A percentile compares a stretch with the other conserved stretches of the same genome.
Conservation (phyloP, 2,113 vertebrate species). For the Bubo bubo region DNA sequence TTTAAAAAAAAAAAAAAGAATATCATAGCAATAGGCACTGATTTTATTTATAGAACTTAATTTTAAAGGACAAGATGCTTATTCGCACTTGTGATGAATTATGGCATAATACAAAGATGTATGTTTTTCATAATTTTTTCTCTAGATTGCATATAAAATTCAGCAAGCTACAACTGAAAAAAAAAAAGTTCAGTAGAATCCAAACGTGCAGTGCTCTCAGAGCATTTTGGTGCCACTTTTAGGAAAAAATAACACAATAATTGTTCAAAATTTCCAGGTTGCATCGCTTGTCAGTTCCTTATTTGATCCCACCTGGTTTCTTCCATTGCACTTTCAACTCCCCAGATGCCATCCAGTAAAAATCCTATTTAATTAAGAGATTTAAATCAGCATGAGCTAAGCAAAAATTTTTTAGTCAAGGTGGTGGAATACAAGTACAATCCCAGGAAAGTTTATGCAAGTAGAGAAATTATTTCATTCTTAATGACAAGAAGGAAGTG, state of each 20-base stretch:
- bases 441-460: neutral
- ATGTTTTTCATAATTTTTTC: neutral
- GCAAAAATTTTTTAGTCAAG: neutral
- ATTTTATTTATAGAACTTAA: neutral
- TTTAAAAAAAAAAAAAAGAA: neutral
- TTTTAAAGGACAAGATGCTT: neutral
- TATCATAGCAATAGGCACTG: neutral
- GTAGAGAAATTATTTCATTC: neutral
- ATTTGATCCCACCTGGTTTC: neutral
- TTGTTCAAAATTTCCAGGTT: neutral
- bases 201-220: neutral
- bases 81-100: neutral
- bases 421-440: neutral
- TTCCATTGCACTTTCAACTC: neutral
- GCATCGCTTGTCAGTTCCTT: accelerated
- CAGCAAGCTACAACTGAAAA: neutral
- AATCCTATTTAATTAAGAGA: neutral
- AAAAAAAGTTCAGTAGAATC: neutral
- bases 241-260: neutral
- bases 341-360: neutral
- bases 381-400: neutral
- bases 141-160: neutral
- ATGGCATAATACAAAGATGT: neutral
- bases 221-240: neutral
- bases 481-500: neutral